These are phyloP conservation scores for Pyrrhia umbra DNA, from an alignment of 2,888 invertebrate genomes.

Conservation along the genomic window DNA sequence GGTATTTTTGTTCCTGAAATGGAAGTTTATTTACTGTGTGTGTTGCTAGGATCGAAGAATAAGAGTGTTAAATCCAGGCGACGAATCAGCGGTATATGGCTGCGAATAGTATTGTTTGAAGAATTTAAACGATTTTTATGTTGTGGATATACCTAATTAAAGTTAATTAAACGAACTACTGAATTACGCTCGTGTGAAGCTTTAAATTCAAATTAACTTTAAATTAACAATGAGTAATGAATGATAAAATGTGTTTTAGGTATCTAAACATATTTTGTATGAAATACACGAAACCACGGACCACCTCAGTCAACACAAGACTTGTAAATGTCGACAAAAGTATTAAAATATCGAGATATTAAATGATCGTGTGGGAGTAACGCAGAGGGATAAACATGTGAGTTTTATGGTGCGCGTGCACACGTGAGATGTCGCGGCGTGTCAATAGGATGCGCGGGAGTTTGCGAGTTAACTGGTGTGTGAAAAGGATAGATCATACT, in stretches of 20 bases:
- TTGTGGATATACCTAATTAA: not conserved
- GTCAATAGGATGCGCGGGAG: slow-evolving; percentile 53
- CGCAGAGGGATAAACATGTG: slow-evolving; percentile 53
- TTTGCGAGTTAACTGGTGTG: slow-evolving; percentile 28
- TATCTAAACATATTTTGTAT: not conserved
- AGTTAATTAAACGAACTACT: slow-evolving; percentile 8
- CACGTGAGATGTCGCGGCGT: slow-evolving; percentile 40
- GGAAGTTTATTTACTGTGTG: slow-evolving; percentile 38
- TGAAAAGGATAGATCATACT: too few species aligned
- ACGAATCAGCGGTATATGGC: slow-evolving; percentile 46
- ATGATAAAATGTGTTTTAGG: not conserved
- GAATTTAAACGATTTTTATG: slow-evolving; percentile 31
- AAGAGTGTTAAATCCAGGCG: slow-evolving; percentile 21
- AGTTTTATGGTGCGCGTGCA: slow-evolving; percentile 47
- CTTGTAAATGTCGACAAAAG: slow-evolving; percentile 50
- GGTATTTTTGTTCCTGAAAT: slow-evolving; percentile 50
- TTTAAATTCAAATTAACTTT: not conserved
- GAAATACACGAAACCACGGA: slow-evolving; percentile 22
- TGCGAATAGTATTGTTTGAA: slow-evolving; percentile 30
- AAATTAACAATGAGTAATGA: too few species aligned
- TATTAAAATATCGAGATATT: slow-evolving; percentile 58
- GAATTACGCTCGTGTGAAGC: too few species aligned
- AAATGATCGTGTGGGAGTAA: slow-evolving; percentile 63
- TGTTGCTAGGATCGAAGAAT: slow-evolving; percentile 32
- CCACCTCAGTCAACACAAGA: slow-evolving; percentile 37